phyloP scores from a whole-genome alignment of 2,888 invertebrate genomes.

The Carterocephalus palaemon region DNA sequence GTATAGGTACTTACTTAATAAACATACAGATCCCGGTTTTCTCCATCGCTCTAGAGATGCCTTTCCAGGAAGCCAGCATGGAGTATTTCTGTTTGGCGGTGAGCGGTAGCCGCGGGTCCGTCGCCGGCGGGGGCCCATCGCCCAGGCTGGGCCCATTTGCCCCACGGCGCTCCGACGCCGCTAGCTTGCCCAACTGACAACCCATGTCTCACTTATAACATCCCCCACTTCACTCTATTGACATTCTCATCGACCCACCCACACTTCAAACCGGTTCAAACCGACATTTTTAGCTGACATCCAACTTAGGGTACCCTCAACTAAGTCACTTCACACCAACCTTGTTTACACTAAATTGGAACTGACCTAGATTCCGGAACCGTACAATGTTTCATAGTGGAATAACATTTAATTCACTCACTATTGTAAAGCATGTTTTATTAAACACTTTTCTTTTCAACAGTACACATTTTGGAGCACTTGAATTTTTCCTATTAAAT shows the following conservation, averaged over 20 bases:
- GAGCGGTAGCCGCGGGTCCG: conserved; percentile 88
- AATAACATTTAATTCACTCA: not conserved
- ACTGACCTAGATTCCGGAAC: conserved; percentile 17
- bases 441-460: not conserved
- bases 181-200: conserved; percentile 87
- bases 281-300: conserved; percentile 18
- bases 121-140: conserved; percentile 82
- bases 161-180: conserved; percentile 74
- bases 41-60: conserved; percentile 92
- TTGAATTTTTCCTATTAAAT: conserved; percentile 5
- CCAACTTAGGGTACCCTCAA: conserved; percentile 4
- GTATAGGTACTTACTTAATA: conserved; percentile 86
- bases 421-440: conserved; percentile 10
- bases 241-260: conserved; percentile 24
- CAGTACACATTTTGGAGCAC: conserved; percentile 3
- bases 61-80: conserved; percentile 94
- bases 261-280: conserved; percentile 20
- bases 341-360: conserved; percentile 11
- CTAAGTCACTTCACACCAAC: conserved; percentile 6
- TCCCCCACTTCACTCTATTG: conserved; percentile 30
- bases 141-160: conserved; percentile 57
- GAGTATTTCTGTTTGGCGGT: conserved; percentile 93
- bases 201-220: conserved; percentile 75
- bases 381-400: conserved; percentile 10
- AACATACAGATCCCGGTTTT: conserved; percentile 95